Percentiles rank a stretch among this genome's conserved stretches.
phyloP scores from a whole-genome alignment of 2,888 invertebrate genomes.

The Tachina grossa region DNA sequence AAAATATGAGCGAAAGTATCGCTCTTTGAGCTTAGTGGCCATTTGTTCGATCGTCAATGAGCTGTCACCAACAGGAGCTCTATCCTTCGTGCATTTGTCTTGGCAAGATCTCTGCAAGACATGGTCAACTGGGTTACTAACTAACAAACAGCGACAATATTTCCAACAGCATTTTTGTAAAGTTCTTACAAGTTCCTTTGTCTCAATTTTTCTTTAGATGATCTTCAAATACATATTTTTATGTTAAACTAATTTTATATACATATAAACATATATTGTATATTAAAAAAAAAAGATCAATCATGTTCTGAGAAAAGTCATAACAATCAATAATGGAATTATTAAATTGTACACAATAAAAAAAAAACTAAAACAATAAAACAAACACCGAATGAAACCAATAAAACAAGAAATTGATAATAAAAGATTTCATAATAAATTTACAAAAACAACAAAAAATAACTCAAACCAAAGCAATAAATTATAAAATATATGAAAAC shows the following conservation, averaged over 20 bases:
- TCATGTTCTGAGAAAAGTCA: constrained; percentile 61
- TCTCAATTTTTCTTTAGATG: not conserved
- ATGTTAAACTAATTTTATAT: not conserved
- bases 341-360: constrained; percentile 44
- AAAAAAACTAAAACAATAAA: constrained; percentile 36
- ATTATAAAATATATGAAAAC: constrained; percentile 40
- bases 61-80: no score
- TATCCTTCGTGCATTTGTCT: no score
- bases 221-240: constrained; percentile 6
- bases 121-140: no score
- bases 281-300: constrained; percentile 8
- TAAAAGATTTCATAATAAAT: constrained; percentile 63
- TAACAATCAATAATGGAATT: constrained; percentile 57
- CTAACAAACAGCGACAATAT: not conserved
- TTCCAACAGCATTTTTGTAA: not conserved
- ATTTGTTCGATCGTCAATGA: no score
- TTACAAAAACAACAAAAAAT: constrained; percentile 21
- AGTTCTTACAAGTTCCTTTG: constrained; percentile 23
- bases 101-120: no score
- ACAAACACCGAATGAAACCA: constrained; percentile 23
- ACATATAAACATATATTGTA: not conserved
- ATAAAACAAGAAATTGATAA: constrained; percentile 46
- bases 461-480: constrained; percentile 34
- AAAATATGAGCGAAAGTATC: no score
- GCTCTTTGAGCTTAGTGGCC: no score